Conservation (phyloP, 2,797 vertebrate species). For the Bovichtus variegatus region DNA sequence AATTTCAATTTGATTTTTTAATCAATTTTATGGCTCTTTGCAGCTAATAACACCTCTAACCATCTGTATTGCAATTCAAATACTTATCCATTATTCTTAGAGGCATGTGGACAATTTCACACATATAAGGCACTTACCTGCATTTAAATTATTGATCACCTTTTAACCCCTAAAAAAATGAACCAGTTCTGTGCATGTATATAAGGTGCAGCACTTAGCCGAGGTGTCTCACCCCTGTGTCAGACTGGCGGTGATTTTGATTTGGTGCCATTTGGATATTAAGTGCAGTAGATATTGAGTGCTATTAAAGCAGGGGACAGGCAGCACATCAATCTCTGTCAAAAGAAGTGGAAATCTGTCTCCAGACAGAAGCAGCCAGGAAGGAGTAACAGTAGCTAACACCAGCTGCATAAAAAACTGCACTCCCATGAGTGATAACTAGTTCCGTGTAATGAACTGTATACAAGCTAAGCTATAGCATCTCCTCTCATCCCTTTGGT, state of each 20-base stretch:
- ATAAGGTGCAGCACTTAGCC: constrained; percentile 61
- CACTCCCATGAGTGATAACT: constrained; percentile 52
- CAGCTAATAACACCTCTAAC: constrained; percentile 53
- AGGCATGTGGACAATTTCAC: constrained; percentile 57
- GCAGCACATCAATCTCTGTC: constrained; percentile 78
- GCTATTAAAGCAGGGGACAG: constrained; percentile 64
- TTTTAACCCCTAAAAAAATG: constrained; percentile 48
- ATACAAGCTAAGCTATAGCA: constrained; percentile 19
- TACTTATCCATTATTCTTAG: constrained; percentile 56
- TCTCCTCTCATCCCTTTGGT: constrained; percentile 14
- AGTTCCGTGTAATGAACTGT: constrained; percentile 47
- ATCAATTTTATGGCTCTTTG: constrained; percentile 54
- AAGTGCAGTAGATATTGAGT: constrained; percentile 76
- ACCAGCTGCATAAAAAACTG: constrained; percentile 51
- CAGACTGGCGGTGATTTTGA: constrained; percentile 65
- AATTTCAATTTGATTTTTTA: constrained; percentile 55
- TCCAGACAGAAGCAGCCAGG: constrained; percentile 52
- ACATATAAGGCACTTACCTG: constrained; percentile 62
- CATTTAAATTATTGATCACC: constrained; percentile 75
- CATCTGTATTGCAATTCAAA: constrained; percentile 50
- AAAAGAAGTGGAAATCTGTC: constrained; percentile 67
- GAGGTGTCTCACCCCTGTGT: constrained; percentile 54
- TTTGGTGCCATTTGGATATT: constrained; percentile 79
- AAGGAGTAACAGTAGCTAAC: constrained; percentile 39
- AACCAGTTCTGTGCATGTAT: constrained; percentile 65